A percentile compares a stretch with the other conserved stretches of the same genome.
Evolutionary conservation across 1,140 invertebrate species (phyloP).

Genomic region (Drosophila sechellia): DNA sequence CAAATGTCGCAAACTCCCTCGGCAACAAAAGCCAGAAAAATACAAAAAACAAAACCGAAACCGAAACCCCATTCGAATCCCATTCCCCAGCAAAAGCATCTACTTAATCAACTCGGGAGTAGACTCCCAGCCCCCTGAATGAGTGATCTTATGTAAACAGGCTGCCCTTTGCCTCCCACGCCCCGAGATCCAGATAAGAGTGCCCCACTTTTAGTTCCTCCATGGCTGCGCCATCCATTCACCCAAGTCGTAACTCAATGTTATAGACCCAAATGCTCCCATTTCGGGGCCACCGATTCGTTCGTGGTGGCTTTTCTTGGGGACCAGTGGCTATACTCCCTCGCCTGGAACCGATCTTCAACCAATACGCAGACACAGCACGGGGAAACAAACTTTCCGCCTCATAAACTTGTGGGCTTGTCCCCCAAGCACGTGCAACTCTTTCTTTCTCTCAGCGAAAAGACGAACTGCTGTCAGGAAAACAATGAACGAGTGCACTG

Average conservation of each 20-base stretch:
- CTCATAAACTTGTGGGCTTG: constrained; percentile 63
- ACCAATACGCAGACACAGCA: neutral
- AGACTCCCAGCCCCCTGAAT: constrained; percentile 19
- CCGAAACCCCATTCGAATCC: constrained; percentile 12
- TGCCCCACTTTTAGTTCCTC: constrained; percentile 47
- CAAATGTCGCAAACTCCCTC: constrained; percentile 25
- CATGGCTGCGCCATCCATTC: neutral
- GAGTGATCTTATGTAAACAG: constrained; percentile 51
- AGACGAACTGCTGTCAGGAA: constrained; percentile 54
- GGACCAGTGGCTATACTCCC: constrained; percentile 35
- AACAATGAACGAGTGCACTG: constrained; percentile 23
- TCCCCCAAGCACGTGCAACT: constrained; percentile 59
- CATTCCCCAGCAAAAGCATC: constrained; percentile 11
- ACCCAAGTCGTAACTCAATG: constrained; percentile 38
- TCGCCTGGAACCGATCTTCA: constrained; percentile 53
- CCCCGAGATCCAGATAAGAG: constrained; percentile 47
- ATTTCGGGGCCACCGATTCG: constrained; percentile 56
- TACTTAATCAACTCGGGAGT: constrained; percentile 41
- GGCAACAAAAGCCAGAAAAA: constrained; percentile 34
- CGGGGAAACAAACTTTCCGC: constrained; percentile 60
- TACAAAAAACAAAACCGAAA: constrained; percentile 21
- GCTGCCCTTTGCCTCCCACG: constrained; percentile 34
- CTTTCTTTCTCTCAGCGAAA: constrained; percentile 62
- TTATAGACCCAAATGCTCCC: constrained; percentile 32
- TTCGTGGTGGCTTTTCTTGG: constrained; percentile 44